phyloP scores from a whole-genome alignment of 2,113 vertebrate species.

The Hepsetus odoe region DNA sequence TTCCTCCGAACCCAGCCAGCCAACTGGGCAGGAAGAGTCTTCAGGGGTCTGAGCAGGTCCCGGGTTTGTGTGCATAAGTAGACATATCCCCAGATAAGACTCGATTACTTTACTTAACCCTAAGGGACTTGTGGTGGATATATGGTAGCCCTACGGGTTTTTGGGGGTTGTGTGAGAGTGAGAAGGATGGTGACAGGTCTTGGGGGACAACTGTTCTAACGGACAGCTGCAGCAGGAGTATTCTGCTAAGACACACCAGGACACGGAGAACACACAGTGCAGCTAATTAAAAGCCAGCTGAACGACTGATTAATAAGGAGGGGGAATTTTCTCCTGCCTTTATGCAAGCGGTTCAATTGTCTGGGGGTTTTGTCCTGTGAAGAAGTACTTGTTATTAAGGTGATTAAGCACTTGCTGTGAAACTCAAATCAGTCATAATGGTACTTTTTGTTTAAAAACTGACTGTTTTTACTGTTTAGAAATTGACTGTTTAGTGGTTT shows the following conservation, averaged over 20 bases:
- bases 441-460: neutral
- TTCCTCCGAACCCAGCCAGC: neutral
- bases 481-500: neutral
- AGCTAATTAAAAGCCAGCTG: conserved; percentile 54
- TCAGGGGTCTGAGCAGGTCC: neutral
- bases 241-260: conserved; percentile 28
- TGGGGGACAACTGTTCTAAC: neutral
- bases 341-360: conserved; percentile 7
- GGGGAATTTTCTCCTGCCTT: neutral
- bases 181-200: conserved; percentile 32
- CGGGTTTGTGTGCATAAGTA: neutral
- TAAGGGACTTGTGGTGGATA: neutral
- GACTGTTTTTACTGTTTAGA: too few relatives aligned
- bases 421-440: neutral
- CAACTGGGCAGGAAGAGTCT: conserved; percentile 1
- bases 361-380: conserved; percentile 70
- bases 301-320: conserved; percentile 8
- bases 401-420: neutral
- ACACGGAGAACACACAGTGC: conserved; percentile 30
- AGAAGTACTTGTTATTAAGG: conserved; percentile 75
- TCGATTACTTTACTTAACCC: too few relatives aligned
- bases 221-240: conserved; percentile 41
- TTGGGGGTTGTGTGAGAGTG: neutral
- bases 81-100: too few relatives aligned
- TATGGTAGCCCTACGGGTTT: neutral